These are phyloP conservation scores for Phalera bucephala DNA, from an alignment of 2,888 invertebrate species.

Conservation along the genomic window DNA sequence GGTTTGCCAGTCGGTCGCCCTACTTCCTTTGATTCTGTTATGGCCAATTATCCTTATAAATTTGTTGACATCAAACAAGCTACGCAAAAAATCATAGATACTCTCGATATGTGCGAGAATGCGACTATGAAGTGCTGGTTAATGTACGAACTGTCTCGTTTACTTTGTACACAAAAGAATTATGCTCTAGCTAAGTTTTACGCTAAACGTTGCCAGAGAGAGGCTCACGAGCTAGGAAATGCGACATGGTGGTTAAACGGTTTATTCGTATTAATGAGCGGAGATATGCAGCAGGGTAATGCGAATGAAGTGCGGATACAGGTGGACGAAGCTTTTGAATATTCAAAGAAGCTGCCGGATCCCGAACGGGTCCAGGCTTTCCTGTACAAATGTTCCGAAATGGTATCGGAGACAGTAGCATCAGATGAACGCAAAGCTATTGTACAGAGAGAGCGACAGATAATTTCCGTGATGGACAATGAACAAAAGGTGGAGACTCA, in stretches of 20 bases:
- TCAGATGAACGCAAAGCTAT: conserved; percentile 68
- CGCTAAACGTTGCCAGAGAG: conserved; percentile 69
- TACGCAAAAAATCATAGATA: conserved; percentile 53
- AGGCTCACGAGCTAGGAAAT: conserved; percentile 62
- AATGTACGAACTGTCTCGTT: conserved; percentile 69
- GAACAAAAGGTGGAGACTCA: conserved; percentile 54
- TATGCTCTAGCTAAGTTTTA: conserved; percentile 73
- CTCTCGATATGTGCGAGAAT: conserved; percentile 75
- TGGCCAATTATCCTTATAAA: conserved; percentile 72
- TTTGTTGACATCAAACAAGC: conserved; percentile 68
- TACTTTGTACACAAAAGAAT: conserved; percentile 68
- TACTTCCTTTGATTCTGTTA: conserved; percentile 72
- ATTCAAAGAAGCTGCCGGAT: conserved; percentile 65
- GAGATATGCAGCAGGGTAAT: conserved; percentile 76
- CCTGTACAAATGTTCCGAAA: conserved; percentile 63
- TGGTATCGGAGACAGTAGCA: conserved; percentile 57
- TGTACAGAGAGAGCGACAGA: conserved; percentile 58
- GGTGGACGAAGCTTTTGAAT: conserved; percentile 70
- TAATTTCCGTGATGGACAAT: conserved; percentile 59
- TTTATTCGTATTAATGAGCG: conserved; percentile 69
- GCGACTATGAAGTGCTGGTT: conserved; percentile 75
- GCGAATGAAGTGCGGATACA: conserved; percentile 69
- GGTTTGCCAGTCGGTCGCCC: conserved; percentile 68
- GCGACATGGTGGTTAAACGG: conserved; percentile 74
- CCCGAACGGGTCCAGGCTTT: conserved; percentile 69